These are phyloP conservation scores for Drosophila orosa DNA, from an alignment of 1,140 invertebrate species.

Conservation along the genomic window DNA sequence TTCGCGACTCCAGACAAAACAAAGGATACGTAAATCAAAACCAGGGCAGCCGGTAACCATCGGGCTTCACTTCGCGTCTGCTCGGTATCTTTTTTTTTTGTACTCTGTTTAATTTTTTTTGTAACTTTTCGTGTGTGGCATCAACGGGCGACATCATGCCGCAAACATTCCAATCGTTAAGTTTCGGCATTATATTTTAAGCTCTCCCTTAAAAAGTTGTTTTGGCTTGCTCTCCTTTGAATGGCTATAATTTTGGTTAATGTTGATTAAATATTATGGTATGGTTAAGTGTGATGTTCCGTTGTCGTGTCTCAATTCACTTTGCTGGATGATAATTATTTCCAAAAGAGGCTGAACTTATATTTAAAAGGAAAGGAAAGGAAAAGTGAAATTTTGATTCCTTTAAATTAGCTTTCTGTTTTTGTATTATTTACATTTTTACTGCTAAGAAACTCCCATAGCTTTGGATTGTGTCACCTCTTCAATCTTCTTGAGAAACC, in stretches of 20 bases:
- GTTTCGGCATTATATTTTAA: slow-evolving; percentile 56
- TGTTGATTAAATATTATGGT: slow-evolving; percentile 39
- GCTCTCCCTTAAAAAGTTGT: slow-evolving; percentile 27
- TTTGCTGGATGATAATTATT: not conserved
- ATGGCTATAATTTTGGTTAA: slow-evolving; percentile 47
- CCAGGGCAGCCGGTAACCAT: slow-evolving; percentile 63
- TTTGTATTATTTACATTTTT: not conserved
- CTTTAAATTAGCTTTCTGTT: not conserved
- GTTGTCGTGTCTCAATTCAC: slow-evolving; percentile 11
- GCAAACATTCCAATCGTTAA: slow-evolving; percentile 62
- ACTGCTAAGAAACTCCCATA: too few relatives aligned
- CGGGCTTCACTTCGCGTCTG: slow-evolving; percentile 60
- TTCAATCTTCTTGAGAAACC: slow-evolving; percentile 8
- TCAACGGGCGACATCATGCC: slow-evolving; percentile 47
- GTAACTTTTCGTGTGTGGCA: slow-evolving; percentile 28
- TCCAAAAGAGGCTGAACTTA: not conserved
- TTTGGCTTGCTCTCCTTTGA: slow-evolving; percentile 8
- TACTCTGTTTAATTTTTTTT: slow-evolving; percentile 40
- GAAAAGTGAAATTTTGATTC: not conserved
- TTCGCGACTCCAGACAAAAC: slow-evolving; percentile 53
- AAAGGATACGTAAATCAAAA: slow-evolving; percentile 38
- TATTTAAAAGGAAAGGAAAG: not conserved
- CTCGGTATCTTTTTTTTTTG: slow-evolving; percentile 35
- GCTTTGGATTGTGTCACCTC: not conserved
- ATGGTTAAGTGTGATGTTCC: slow-evolving; percentile 20